These are phyloP conservation scores for Sinocyclocheilus grahami DNA, from an alignment of 2,113 vertebrate genomes.

Conservation along the genomic window DNA sequence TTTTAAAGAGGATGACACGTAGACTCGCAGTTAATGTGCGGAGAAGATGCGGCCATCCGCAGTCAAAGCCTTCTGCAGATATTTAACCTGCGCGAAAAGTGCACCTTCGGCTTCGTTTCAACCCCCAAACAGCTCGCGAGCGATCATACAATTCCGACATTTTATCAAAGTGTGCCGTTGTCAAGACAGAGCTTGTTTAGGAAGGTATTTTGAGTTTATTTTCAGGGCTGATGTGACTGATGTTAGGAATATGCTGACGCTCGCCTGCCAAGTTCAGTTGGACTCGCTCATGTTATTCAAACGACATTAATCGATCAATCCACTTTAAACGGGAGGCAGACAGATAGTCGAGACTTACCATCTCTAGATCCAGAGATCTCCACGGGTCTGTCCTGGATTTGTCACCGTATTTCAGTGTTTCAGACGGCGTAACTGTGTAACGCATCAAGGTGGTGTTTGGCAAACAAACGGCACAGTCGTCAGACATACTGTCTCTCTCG, in stretches of 20 bases:
- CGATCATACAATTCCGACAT: not conserved
- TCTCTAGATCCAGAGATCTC: not conserved
- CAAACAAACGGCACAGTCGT: slow-evolving; percentile 42
- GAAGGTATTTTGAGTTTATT: not conserved
- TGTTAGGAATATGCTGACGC: slow-evolving; percentile 29
- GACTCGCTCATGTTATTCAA: slow-evolving; percentile 23
- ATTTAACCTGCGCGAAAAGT: slow-evolving; percentile 43
- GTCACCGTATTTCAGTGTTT: slow-evolving; percentile 12
- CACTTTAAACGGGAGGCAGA: not conserved
- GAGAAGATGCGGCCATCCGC: slow-evolving; percentile 32
- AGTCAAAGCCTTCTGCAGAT: slow-evolving; percentile 31
- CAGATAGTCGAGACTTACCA: slow-evolving; percentile 8
- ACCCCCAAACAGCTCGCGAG: not conserved
- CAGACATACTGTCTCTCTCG: slow-evolving; percentile 32
- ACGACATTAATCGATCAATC: not conserved
- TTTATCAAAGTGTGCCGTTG: not conserved
- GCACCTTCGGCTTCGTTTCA: slow-evolving; percentile 18
- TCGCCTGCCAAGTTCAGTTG: slow-evolving; percentile 39
- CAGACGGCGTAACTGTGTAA: slow-evolving; percentile 24
- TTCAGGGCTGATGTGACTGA: slow-evolving; percentile 17
- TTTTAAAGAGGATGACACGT: slow-evolving; percentile 15
- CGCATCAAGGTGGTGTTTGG: slow-evolving; percentile 39
- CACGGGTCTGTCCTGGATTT: slow-evolving; percentile 5
- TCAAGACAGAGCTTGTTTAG: not conserved
- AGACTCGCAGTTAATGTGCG: slow-evolving; percentile 1